These are phyloP conservation scores for Latrodectus elegans DNA, from an alignment of 2,888 invertebrate genomes.

Conservation along the genomic window DNA sequence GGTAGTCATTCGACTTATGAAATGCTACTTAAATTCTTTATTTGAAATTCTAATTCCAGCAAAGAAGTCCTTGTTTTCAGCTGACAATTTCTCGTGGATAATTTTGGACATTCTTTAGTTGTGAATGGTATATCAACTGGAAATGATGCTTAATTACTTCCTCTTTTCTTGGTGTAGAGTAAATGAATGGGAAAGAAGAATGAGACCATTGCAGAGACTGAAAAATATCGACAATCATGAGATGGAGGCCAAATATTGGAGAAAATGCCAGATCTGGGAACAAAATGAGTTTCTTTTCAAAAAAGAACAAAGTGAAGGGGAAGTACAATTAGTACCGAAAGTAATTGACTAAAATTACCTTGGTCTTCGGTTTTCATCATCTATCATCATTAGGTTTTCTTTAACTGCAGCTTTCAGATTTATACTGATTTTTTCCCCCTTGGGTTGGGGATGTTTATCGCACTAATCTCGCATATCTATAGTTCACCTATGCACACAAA, in stretches of 20 bases:
- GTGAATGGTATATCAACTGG: slow-evolving; percentile 28
- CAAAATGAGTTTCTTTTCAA: slow-evolving; percentile 64
- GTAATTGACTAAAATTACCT: slow-evolving; percentile 55
- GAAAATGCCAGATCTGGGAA: slow-evolving; percentile 62
- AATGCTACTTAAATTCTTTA: too few species aligned
- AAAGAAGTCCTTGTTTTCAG: too few species aligned
- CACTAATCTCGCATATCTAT: background rate
- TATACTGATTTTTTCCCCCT: background rate
- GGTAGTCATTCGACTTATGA: too few species aligned
- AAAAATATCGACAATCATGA: slow-evolving; percentile 66
- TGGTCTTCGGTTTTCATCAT: slow-evolving; percentile 53
- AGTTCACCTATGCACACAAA: too few species aligned
- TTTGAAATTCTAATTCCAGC: too few species aligned
- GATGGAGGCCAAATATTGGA: slow-evolving; percentile 58
- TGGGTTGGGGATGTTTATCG: background rate
- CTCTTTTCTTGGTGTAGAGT: slow-evolving; percentile 58
- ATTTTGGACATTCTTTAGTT: slow-evolving; percentile 11
- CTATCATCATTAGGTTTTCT: slow-evolving; percentile 68
- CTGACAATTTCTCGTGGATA: background rate
- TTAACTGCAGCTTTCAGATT: slow-evolving; percentile 31
- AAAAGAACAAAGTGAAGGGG: slow-evolving; percentile 54
- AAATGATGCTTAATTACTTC: slow-evolving; percentile 59
- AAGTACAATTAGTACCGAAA: slow-evolving; percentile 65
- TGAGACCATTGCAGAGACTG: slow-evolving; percentile 15
- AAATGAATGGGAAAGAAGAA: slow-evolving; percentile 37